A percentile compares a stretch with the other conserved stretches of the same genome.
phyloP scores from a whole-genome alignment of 2,888 invertebrate genomes.

The Mechanitis messenoides region DNA sequence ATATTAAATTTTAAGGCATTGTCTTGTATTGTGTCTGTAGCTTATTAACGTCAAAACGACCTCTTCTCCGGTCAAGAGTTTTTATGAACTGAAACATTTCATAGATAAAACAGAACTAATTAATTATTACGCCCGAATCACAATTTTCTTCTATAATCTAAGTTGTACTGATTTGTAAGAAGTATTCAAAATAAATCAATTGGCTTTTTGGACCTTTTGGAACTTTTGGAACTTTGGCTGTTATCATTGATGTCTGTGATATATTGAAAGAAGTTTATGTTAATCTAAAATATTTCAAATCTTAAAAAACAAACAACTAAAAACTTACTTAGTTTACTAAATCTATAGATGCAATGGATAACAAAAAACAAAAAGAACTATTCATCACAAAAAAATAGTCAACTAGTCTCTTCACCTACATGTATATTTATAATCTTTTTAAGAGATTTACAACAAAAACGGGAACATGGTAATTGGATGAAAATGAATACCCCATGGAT shows the following conservation, averaged over 20 bases:
- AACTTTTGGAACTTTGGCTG: too few relatives aligned
- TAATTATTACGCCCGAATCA: background rate
- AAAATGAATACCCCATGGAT: constrained; percentile 15
- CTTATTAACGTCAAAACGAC: background rate
- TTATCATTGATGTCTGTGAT: too few relatives aligned
- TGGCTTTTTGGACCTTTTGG: background rate
- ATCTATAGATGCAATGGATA: too few relatives aligned
- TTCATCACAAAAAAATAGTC: background rate
- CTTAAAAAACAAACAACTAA: too few relatives aligned
- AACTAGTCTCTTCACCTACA: background rate
- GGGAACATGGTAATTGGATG: constrained; percentile 20
- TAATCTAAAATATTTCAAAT: too few relatives aligned
- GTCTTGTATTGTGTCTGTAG: too few relatives aligned
- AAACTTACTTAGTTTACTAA: too few relatives aligned
- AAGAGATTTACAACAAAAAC: constrained; percentile 17
- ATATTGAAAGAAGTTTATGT: too few relatives aligned
- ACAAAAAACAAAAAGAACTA: too few relatives aligned
- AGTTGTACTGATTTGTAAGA: background rate
- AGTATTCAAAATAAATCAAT: background rate
- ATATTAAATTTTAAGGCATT: too few relatives aligned
- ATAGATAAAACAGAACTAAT: background rate
- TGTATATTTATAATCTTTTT: constrained; percentile 11
- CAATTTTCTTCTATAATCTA: background rate
- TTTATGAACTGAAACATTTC: background rate
- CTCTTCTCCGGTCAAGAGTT: background rate